A percentile compares a stretch with the other conserved stretches of the same genome.
phyloP scores from a whole-genome alignment of 2,797 vertebrate species.

The Brachyrhaphis roseni region DNA sequence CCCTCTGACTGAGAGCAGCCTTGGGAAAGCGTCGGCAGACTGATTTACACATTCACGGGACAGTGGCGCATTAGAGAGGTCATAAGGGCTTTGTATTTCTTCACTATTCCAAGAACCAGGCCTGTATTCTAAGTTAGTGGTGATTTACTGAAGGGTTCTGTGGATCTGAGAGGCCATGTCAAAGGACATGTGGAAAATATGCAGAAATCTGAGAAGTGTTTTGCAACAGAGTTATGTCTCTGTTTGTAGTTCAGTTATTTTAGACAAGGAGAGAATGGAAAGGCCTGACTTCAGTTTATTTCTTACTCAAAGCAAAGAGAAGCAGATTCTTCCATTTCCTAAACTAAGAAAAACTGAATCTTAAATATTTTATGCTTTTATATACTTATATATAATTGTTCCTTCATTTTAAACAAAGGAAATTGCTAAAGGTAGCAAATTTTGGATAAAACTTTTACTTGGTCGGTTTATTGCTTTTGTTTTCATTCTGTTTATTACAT shows the following conservation, averaged over 20 bases:
- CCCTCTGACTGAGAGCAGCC: slow-evolving; percentile 64
- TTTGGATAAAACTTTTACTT: not conserved
- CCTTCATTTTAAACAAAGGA: not conserved
- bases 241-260: slow-evolving; percentile 61
- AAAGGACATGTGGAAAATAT: slow-evolving; percentile 69
- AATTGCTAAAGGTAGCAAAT: not conserved
- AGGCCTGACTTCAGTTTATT: slow-evolving; percentile 9
- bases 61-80: slow-evolving; percentile 65
- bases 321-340: not conserved
- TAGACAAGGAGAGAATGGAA: slow-evolving; percentile 39
- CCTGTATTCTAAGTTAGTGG: slow-evolving; percentile 58
- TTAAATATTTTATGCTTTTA: not conserved
- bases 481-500: not conserved
- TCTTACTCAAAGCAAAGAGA: not conserved
- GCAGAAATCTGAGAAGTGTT: slow-evolving; percentile 72
- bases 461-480: not conserved
- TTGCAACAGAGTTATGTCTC: slow-evolving; percentile 62
- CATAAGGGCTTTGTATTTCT: slow-evolving; percentile 62
- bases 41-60: slow-evolving; percentile 79
- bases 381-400: not conserved
- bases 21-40: slow-evolving; percentile 78
- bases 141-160: slow-evolving; percentile 73
- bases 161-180: slow-evolving; percentile 60
- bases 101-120: slow-evolving; percentile 65
- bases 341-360: not conserved